Evolutionary conservation across 2,888 invertebrate genomes (phyloP).

Genomic region (Buathra laborator): DNA sequence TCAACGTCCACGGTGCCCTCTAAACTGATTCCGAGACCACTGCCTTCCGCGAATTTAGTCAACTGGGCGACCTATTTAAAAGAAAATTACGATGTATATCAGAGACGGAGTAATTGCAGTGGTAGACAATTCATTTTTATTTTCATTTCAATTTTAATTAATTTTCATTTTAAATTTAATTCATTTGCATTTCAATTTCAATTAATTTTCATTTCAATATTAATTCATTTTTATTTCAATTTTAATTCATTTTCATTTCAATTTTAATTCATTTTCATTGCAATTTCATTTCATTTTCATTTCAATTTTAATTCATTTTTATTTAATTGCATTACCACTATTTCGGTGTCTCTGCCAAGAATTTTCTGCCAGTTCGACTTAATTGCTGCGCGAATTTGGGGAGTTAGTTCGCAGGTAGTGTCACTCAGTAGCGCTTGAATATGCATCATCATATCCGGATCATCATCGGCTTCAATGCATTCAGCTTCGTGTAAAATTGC

Average conservation of each 20-base stretch:
- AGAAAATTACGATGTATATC: background rate
- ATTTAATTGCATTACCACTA: conserved; percentile 89
- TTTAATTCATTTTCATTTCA: background rate
- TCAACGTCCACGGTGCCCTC: conserved; percentile 99
- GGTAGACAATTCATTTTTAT: background rate
- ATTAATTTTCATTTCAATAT: background rate
- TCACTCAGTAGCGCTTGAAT: conserved; percentile 85
- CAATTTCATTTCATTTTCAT: no score
- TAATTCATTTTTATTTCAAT: conserved; percentile 79
- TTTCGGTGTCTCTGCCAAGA: conserved; percentile 92
- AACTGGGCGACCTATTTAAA: conserved; percentile 93
- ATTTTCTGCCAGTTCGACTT: conserved; percentile 94
- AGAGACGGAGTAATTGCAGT: background rate
- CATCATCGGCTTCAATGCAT: conserved; percentile 87
- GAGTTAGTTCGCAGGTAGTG: conserved; percentile 82
- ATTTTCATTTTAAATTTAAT: no score
- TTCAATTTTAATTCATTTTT: background rate
- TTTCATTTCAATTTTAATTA: background rate
- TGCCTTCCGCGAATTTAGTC: conserved; percentile 94
- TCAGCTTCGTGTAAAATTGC: conserved; percentile 86
- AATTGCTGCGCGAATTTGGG: conserved; percentile 93
- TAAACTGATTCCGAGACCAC: conserved; percentile 97
- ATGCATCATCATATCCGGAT: conserved; percentile 87
- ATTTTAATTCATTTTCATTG: no score
- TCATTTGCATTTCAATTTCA: background rate